phyloP scores from a whole-genome alignment of 2,113 vertebrate genomes.

The Aegotheles bennettii region DNA sequence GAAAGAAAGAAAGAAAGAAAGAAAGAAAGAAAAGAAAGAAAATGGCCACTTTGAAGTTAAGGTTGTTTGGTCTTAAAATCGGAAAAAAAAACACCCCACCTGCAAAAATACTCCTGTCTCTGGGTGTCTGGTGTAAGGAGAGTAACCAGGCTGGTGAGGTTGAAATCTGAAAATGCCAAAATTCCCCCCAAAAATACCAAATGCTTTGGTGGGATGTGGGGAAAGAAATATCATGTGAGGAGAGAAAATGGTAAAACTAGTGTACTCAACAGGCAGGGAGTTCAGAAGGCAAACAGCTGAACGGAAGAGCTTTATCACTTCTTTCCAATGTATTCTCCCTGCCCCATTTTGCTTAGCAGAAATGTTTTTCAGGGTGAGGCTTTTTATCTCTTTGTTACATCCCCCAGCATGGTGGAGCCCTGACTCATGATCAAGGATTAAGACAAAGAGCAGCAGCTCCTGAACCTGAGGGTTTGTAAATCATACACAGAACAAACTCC shows the following conservation, averaged over 20 bases:
- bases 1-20: too few species aligned
- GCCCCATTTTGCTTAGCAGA: neutral
- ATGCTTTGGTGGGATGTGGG: neutral
- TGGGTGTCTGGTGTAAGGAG: neutral
- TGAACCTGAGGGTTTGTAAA: neutral
- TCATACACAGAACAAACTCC: neutral
- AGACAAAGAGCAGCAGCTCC: neutral
- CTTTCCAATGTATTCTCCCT: neutral
- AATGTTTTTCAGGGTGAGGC: neutral
- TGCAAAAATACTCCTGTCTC: neutral
- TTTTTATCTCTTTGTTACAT: neutral
- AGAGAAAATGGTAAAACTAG: neutral
- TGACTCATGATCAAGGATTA: neutral
- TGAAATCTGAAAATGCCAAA: neutral
- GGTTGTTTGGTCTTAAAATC: neutral
- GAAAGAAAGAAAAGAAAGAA: too few species aligned
- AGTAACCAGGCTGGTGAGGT: neutral
- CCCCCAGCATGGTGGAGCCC: neutral
- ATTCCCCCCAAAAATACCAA: neutral
- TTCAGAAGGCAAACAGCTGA: neutral
- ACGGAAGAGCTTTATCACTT: neutral
- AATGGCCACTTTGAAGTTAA: neutral
- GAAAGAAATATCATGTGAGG: neutral
- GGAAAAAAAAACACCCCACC: neutral
- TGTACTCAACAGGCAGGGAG: neutral